A percentile compares a stretch with the other conserved stretches of the same genome.
These are phyloP conservation scores for Stichopus horrens DNA, from an alignment of 53 echinoderm and acorn worm species.

Conservation along the genomic window DNA sequence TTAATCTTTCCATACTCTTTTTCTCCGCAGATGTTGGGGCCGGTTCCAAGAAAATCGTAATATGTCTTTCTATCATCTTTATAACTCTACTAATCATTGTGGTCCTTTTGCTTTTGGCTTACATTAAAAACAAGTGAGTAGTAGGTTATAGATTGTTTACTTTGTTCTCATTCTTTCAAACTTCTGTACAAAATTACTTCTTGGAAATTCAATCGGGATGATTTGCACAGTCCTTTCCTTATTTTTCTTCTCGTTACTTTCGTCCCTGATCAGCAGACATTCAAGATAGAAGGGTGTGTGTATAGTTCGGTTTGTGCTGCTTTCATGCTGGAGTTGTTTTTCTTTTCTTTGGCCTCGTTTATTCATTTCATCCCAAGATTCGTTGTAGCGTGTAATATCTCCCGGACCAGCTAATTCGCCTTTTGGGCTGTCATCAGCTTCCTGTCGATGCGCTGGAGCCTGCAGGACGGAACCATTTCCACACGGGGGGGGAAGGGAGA, in stretches of 20 bases:
- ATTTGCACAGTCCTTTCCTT: too few relatives aligned
- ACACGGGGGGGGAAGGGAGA: too few relatives aligned
- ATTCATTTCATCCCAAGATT: not conserved
- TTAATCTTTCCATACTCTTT: not conserved
- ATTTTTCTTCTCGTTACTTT: too few relatives aligned
- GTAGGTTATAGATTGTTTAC: not conserved
- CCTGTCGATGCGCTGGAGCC: conserved; percentile 2
- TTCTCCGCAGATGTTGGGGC: not conserved
- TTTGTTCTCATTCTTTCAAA: too few relatives aligned
- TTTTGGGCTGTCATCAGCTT: not conserved
- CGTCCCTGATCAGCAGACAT: too few relatives aligned
- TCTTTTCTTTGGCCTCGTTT: not conserved
- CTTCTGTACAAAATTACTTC: too few relatives aligned
- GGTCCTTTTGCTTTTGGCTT: conserved; percentile 75
- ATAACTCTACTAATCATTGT: conserved; percentile 76
- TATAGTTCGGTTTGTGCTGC: too few relatives aligned
- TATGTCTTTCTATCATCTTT: conserved; percentile 84
- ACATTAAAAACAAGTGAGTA: conserved; percentile 88
- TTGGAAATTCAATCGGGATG: too few relatives aligned
- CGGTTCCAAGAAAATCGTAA: conserved; percentile 80
- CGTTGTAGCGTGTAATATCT: not conserved
- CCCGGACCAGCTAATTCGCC: not conserved
- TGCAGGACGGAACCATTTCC: not conserved
- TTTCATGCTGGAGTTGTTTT: too few relatives aligned
- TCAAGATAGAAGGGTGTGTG: too few relatives aligned